Base-by-base conservation (phyloP, 2,113 vertebrate genomes). In the Rhynchomys soricoides region DNA sequence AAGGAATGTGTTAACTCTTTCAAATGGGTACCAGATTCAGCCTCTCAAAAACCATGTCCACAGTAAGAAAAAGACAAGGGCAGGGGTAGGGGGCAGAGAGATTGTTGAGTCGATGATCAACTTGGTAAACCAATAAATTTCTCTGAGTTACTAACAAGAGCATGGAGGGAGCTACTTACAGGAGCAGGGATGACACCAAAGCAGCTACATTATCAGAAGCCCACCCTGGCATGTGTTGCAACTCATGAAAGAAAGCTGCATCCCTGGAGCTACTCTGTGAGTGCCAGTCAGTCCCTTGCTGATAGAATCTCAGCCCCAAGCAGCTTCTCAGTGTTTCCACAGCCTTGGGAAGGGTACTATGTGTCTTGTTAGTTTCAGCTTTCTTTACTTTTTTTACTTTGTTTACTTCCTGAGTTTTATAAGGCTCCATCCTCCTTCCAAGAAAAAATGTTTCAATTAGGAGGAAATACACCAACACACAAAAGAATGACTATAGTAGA, bases 1-100 rank as follows among this genome's bases (percentile, higher is more conserved):
- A 70, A 57, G 48, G 75, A 88, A 55, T 17, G 59, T n/a, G 77
- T 97, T 96, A 97, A 97, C 97, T 97, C 96, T 95, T 97, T 95
- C 88, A 11, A 90, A 73, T 3, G 89, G 68, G 45, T 22, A 94
- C 57, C 40, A 59, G 68, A 50, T 79, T 88, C 52, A 6, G 40
- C 82, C 64, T 86, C 92, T 81, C 45, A 90, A 92, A 82, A 19
- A 12, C 16, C 29, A 22, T 3, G 16, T 87, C 83, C 50, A 43
- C 79, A 19, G 43, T 24, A 13, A 43, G 71, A 68, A 78, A 75
- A 66, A 75, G 11, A 15, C 59, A 1, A 15, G 8, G 7, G 2
- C 9, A 11, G 29, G 45, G 26, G 22, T 75, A 26, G 70, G 7
- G 3, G 26, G 4, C 40, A 66, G 83, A 86, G 59, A 86, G 62